Evolutionary conservation across 2,113 vertebrate species (phyloP).

Genomic region (Pampusana beccarii): DNA sequence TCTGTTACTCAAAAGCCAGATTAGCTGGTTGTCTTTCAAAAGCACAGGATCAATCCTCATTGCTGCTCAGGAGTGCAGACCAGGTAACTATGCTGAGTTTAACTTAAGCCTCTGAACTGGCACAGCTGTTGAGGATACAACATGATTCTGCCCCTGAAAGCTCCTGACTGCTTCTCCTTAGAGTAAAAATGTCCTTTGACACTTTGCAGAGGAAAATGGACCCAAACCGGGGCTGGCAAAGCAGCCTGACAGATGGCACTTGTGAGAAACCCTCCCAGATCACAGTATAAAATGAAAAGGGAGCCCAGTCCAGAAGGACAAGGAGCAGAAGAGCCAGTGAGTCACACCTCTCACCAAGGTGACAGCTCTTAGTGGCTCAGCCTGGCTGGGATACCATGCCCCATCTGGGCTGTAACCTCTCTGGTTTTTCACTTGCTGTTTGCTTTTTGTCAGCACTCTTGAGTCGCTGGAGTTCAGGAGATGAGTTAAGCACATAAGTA

Average conservation of each 20-base stretch:
- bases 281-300: neutral
- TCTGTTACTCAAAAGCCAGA: too few species aligned
- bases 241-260: neutral
- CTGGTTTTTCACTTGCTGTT: neutral
- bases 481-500: neutral
- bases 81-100: accelerated
- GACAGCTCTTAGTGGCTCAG: neutral
- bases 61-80: neutral
- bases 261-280: neutral
- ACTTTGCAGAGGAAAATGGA: neutral
- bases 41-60: neutral
- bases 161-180: neutral
- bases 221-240: neutral
- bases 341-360: accelerated
- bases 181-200: neutral
- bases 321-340: neutral
- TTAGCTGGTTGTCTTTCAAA: neutral
- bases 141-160: neutral
- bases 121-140: neutral
- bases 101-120: neutral
- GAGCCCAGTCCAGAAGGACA: neutral
- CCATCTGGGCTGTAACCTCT: neutral
- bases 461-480: neutral
- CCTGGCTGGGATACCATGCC: neutral
- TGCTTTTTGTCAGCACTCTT: neutral